phyloP scores from a whole-genome alignment of 2,888 invertebrate genomes.

The Balanococcus diminutus region DNA sequence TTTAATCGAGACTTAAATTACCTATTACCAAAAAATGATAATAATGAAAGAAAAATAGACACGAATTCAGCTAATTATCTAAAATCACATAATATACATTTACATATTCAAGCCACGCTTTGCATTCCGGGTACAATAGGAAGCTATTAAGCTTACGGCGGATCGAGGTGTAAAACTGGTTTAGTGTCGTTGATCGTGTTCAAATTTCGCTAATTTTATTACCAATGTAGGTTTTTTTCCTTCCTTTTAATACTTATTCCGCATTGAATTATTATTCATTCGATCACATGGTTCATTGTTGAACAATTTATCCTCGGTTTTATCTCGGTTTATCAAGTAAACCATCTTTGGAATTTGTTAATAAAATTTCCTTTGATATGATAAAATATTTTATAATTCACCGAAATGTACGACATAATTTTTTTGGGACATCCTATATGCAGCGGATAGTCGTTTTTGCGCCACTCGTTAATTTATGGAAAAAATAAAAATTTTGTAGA shows the following conservation, averaged over 20 bases:
- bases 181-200: not conserved
- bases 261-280: not conserved
- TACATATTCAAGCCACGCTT: not conserved
- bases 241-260: not conserved
- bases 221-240: not conserved
- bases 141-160: not conserved
- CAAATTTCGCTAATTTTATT: constrained; percentile 5
- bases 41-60: not conserved
- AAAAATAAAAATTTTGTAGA: no score
- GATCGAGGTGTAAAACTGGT: constrained; percentile 14
- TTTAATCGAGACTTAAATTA: not conserved
- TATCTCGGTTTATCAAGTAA: not conserved
- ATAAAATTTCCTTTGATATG: not conserved
- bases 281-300: not conserved
- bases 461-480: no score
- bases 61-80: not conserved
- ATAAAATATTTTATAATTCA: no score
- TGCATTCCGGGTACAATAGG: not conserved
- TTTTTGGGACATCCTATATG: no score
- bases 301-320: not conserved
- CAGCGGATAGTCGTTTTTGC: no score
- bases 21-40: not conserved
- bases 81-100: not conserved
- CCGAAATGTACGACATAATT: no score
- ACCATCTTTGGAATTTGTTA: not conserved